These are phyloP conservation scores for Pristionchus japonicus DNA, from an alignment of 2,888 invertebrate species.

Conservation along the genomic window DNA sequence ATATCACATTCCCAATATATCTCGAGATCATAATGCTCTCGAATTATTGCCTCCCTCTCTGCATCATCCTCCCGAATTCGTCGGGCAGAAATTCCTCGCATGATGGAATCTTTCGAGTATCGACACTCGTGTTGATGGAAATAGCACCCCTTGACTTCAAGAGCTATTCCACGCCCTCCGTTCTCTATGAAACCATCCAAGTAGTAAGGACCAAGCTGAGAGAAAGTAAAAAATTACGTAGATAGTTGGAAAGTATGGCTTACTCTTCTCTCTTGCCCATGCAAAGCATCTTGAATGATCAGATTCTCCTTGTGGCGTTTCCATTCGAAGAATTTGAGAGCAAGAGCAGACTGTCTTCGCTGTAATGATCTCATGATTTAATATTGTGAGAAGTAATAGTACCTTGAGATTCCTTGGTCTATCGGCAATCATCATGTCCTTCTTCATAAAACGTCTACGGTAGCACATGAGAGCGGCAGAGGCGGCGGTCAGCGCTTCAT, in stretches of 20 bases:
- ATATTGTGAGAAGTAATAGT: not conserved
- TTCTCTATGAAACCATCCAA: not conserved
- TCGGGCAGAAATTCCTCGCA: not conserved
- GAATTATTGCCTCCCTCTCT: not conserved
- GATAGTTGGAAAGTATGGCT: not conserved
- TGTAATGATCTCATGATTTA: not conserved
- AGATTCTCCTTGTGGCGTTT: not conserved
- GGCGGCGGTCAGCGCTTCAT: slow-evolving; percentile 29
- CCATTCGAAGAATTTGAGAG: slow-evolving; percentile 24
- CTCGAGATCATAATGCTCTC: not conserved
- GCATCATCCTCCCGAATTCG: not conserved
- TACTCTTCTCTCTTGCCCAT: not conserved
- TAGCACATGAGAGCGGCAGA: slow-evolving; percentile 16
- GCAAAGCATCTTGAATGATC: not conserved
- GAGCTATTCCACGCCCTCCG: not conserved
- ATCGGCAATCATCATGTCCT: not conserved
- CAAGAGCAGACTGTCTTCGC: not conserved
- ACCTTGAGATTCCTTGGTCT: not conserved
- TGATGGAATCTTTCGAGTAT: not conserved
- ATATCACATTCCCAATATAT: slow-evolving; percentile 10
- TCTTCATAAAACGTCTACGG: not conserved
- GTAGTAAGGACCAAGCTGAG: not conserved
- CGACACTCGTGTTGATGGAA: not conserved
- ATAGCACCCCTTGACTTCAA: not conserved
- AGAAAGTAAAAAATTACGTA: not conserved